Conservation (phyloP, 2,113 vertebrate species). For the Nyctibius bracteatus region DNA sequence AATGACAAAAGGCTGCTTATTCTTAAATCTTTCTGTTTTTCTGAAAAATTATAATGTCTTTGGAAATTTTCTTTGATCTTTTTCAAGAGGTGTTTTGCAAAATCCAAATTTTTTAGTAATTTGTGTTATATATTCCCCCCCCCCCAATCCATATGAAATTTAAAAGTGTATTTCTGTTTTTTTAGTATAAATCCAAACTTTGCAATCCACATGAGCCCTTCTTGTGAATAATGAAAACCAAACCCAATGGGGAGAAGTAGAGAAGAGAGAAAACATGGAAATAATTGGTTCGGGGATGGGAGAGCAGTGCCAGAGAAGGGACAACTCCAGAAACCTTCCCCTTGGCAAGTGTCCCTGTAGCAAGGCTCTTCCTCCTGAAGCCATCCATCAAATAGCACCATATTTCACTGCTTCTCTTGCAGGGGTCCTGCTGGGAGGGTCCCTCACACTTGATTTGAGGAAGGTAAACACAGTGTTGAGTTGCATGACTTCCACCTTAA, state of each 20-base stretch:
- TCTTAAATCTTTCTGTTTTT: not conserved
- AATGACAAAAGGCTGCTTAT: not conserved
- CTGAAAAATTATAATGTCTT: not conserved
- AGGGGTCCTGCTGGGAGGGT: not conserved
- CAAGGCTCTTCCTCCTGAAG: not conserved
- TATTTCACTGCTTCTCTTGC: not conserved
- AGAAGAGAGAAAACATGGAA: not conserved
- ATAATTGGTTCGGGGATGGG: not conserved
- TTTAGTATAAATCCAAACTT: not conserved
- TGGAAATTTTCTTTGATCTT: not conserved
- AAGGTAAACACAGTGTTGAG: fast-evolving
- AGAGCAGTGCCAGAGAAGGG: not conserved
- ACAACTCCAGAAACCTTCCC: not conserved
- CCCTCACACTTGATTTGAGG: not conserved
- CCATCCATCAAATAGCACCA: not conserved
- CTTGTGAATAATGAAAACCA: not conserved
- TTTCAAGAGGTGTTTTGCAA: not conserved
- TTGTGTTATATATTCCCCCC: not conserved
- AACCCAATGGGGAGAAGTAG: not conserved
- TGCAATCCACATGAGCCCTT: not conserved
- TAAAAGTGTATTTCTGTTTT: not conserved
- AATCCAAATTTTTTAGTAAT: fast-evolving
- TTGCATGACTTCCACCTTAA: not conserved
- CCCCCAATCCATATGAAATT: not conserved
- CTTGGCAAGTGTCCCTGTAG: not conserved